A percentile compares a stretch with the other conserved stretches of the same genome.
Conservation (phyloP, 2,797 vertebrate genomes). For the Triplophysa yarkandensis region DNA sequence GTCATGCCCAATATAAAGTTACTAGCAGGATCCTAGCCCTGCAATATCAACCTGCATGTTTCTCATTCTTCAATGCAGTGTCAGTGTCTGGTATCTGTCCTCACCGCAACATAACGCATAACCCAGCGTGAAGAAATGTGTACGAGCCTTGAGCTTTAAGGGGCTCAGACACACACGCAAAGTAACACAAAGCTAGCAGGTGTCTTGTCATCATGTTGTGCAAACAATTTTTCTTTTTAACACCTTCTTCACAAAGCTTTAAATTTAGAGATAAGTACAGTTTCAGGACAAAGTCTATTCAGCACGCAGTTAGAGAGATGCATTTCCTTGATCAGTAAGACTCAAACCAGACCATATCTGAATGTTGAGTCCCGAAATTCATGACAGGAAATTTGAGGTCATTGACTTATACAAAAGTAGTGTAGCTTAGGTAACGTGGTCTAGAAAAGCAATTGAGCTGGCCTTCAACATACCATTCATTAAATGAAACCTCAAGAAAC, state of each 20-base stretch:
- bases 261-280: background rate
- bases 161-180: conserved; percentile 9
- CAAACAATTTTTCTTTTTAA: background rate
- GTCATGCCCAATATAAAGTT: conserved; percentile 35
- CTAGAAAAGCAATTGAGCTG: background rate
- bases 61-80: conserved; percentile 63
- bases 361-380: background rate
- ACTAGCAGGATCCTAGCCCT: conserved; percentile 38
- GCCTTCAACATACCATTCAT: background rate
- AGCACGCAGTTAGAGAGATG: background rate
- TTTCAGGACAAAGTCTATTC: no score
- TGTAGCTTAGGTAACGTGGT: background rate
- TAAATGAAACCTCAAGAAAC: background rate
- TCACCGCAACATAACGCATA: conserved; percentile 61
- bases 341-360: background rate
- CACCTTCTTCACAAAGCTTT: background rate
- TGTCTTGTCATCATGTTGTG: conserved; percentile 9
- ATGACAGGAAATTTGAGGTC: background rate
- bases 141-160: conserved; percentile 32
- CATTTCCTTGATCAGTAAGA: background rate
- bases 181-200: conserved; percentile 3
- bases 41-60: conserved; percentile 55
- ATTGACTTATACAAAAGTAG: background rate
- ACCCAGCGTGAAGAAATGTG: conserved; percentile 50
- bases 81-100: conserved; percentile 62